Conservation (phyloP, 2,113 vertebrate species). For the Thymallus thymallus region DNA sequence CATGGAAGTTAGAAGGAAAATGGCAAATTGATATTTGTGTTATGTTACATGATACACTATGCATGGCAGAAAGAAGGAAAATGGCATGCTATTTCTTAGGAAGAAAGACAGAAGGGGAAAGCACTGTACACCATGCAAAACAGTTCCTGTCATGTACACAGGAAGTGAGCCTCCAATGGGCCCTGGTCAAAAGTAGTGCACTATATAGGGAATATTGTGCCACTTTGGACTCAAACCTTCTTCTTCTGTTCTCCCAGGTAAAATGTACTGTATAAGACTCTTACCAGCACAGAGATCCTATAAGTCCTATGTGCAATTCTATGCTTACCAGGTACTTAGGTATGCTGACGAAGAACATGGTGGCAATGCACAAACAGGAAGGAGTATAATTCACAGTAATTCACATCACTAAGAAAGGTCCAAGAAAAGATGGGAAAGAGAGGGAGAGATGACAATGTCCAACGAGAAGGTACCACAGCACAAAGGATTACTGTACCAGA, state of each 20-base stretch:
- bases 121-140: slow-evolving; percentile 43
- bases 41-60: too few relatives aligned
- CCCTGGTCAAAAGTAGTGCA: too few relatives aligned
- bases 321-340: too few relatives aligned
- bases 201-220: too few relatives aligned
- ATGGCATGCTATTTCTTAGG: background rate
- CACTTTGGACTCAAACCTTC: too few relatives aligned
- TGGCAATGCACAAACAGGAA: background rate
- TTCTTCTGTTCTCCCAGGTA: too few relatives aligned
- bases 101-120: slow-evolving; percentile 24
- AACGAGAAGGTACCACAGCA: background rate
- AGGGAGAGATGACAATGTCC: background rate
- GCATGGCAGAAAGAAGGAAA: background rate
- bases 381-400: too few relatives aligned
- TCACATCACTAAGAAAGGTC: background rate
- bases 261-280: too few relatives aligned
- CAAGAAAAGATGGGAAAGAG: background rate
- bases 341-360: background rate
- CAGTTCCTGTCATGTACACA: slow-evolving; percentile 42
- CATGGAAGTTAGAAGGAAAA: background rate
- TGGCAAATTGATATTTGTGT: background rate
- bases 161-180: background rate
- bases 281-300: too few relatives aligned
- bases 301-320: too few relatives aligned
- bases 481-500: background rate